phyloP scores from a whole-genome alignment of 2,888 invertebrate genomes.

The Polydesmus complanatus region DNA sequence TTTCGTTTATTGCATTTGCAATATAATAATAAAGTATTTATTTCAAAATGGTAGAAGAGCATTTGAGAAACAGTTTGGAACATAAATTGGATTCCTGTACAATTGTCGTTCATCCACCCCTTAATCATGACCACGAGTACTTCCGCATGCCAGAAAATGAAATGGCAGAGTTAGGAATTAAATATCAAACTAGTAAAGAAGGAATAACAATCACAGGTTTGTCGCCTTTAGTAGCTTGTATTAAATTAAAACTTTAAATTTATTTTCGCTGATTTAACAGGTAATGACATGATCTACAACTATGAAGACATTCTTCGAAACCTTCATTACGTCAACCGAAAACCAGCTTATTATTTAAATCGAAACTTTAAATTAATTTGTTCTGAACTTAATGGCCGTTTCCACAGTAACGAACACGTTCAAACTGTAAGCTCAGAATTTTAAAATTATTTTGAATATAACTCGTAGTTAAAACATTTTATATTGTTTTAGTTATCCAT shows the following conservation, averaged over 20 bases:
- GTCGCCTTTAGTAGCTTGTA: too few species aligned
- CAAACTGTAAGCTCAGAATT: slow-evolving; percentile 54
- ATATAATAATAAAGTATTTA: neutral
- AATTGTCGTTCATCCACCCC: slow-evolving; percentile 81
- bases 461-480: too few species aligned
- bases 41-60: slow-evolving; percentile 21
- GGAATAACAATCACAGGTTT: slow-evolving; percentile 55
- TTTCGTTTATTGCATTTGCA: neutral
- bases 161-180: slow-evolving; percentile 58
- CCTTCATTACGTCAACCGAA: slow-evolving; percentile 86
- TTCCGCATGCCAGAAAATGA: slow-evolving; percentile 60
- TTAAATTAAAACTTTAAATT: neutral
- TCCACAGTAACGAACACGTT: slow-evolving; percentile 89
- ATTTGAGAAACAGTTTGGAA: slow-evolving; percentile 33
- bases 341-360: slow-evolving; percentile 89
- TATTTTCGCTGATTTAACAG: slow-evolving; percentile 26
- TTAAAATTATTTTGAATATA: neutral
- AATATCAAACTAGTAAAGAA: slow-evolving; percentile 77
- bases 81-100: slow-evolving; percentile 83
- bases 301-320: slow-evolving; percentile 59
- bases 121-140: slow-evolving; percentile 91
- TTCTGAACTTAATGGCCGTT: slow-evolving; percentile 81
- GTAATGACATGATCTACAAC: slow-evolving; percentile 61
- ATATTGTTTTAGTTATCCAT: slow-evolving; percentile 50
- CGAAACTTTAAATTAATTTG: slow-evolving; percentile 91